Base-by-base conservation (phyloP, 2,113 vertebrate species). In the Argyrosomus japonicus region DNA sequence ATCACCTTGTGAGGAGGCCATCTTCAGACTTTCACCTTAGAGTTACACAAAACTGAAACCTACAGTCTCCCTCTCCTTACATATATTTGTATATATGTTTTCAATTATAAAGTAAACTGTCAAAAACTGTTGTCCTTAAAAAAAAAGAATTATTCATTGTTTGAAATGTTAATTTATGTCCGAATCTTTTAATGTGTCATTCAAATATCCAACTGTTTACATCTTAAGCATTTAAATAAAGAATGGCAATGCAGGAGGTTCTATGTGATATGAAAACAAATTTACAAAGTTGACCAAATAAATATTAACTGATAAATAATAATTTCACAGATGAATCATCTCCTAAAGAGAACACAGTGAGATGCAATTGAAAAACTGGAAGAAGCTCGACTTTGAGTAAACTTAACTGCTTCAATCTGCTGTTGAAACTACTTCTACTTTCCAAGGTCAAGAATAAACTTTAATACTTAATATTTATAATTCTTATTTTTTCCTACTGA, bases 1-100 rank as follows among this genome's bases (percentile, higher is more conserved):
- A 82, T 76, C 58, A 79, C 36, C 45, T 51, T 63, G 40, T 12
- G 56, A 62, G 18, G 23, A 80, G 32, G 47, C 23, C 32, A 29
- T 53, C 29, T 5, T 77, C n/a, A 60, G 6, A 58, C 50, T 40
- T 56, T n/a, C 40, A 67, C 29, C 32, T 27, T 47, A 40, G 36
- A 40, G 36, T 40, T 40, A 53, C 51, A 57, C 21, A 71, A 6
- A 23, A 13, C 10, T 45, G 29, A 60, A 36, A 50, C 4, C 29
- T 2, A 43, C 70, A 63, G 23, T 43, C 18, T 43, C 10, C 18
- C 27, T 51, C 11, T 21, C 27, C 43, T 60, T 61, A 60, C 23
- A 54, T 70, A 18, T 50, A 23, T 62, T 10, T 7, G 6, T 77
- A 29, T 36, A 43, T 14, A 23, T 63, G 18, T 17, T 9, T 60